Percentiles rank a stretch among this genome's conserved stretches.
phyloP scores from a whole-genome alignment of 2,888 invertebrate species.

The Polymixis lichenea region DNA sequence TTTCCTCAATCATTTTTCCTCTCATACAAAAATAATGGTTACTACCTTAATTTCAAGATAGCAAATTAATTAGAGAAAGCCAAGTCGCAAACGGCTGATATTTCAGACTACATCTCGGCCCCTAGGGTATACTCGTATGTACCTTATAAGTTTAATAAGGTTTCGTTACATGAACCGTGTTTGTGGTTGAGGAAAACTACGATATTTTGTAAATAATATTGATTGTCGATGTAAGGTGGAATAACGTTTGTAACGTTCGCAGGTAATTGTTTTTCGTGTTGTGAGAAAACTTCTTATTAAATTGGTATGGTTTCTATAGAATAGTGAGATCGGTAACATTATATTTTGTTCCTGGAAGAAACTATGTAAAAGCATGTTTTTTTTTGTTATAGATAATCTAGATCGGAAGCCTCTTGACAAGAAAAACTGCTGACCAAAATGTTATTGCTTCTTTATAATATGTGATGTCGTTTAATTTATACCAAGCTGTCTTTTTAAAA shows the following conservation, averaged over 20 bases:
- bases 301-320: background rate
- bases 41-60: constrained; percentile 2
- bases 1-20: background rate
- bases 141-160: constrained; percentile 42
- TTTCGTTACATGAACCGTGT: constrained; percentile 11
- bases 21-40: background rate
- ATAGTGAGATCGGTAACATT: no score
- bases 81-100: constrained; percentile 31
- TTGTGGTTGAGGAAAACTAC: constrained; percentile 24
- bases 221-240: constrained; percentile 1
- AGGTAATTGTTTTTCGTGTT: background rate
- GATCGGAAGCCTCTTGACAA: no score
- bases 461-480: background rate
- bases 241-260: background rate
- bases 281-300: no score
- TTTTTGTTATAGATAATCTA: no score
- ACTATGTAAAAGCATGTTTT: background rate
- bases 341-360: background rate
- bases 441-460: background rate
- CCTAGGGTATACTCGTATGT: constrained; percentile 9
- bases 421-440: background rate
- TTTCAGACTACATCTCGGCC: constrained; percentile 37
- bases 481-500: background rate
- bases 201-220: constrained; percentile 23
- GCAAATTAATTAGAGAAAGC: constrained; percentile 39